A percentile compares a stretch with the other conserved stretches of the same genome.
These are phyloP conservation scores for Xenus cinereus DNA, from an alignment of 2,113 vertebrate species.

Conservation along the genomic window DNA sequence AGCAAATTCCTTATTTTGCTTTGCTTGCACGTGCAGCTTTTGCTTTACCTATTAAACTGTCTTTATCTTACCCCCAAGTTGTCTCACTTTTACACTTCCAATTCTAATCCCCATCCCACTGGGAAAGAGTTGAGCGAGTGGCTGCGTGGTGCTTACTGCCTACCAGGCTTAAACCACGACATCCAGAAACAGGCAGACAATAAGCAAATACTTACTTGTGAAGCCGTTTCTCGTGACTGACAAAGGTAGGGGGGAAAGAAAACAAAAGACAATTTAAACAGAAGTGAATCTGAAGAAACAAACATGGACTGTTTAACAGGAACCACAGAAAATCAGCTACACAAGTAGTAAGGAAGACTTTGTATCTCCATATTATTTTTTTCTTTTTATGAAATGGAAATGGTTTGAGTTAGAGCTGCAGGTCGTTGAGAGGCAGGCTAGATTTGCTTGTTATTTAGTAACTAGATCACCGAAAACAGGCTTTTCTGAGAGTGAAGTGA, in stretches of 20 bases:
- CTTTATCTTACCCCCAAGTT: not conserved
- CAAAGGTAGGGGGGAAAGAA: conserved; percentile 46
- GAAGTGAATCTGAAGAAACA: conserved; percentile 6
- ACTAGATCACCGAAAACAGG: not conserved
- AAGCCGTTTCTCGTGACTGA: conserved; percentile 78
- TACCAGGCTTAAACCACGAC: not conserved
- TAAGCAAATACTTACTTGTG: conserved; percentile 75
- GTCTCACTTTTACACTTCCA: not conserved
- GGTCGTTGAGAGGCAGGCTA: not conserved
- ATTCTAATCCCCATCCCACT: not conserved
- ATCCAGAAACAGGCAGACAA: conserved; percentile 22
- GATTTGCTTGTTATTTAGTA: not conserved
- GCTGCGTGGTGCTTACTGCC: not conserved
- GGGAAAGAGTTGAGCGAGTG: rapidly evolving
- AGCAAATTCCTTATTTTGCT: not conserved
- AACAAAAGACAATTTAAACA: conserved; percentile 69
- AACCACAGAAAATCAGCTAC: not conserved
- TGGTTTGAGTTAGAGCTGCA: not conserved
- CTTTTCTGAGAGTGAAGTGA: not conserved
- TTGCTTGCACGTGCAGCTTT: not conserved
- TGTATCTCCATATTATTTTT: rapidly evolving
- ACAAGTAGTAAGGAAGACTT: not conserved
- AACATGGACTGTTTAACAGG: not conserved
- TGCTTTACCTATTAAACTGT: not conserved
- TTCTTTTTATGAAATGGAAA: not conserved